Evolutionary conservation across 2,113 vertebrate species (phyloP).

Genomic region (Conger conger): DNA sequence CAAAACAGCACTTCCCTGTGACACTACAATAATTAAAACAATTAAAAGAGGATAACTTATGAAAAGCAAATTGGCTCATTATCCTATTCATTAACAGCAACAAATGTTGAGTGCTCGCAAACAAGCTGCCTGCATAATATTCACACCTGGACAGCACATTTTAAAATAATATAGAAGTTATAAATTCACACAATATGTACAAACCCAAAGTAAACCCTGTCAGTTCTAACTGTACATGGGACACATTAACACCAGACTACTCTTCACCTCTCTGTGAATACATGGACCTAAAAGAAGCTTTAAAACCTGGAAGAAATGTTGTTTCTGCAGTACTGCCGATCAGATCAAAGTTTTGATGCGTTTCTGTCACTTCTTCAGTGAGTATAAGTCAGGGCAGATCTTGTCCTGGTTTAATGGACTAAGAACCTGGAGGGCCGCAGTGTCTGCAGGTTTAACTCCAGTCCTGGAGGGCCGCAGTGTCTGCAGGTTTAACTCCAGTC

Average conservation of each 20-base stretch:
- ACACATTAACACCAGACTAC: not conserved
- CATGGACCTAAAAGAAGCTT: not conserved
- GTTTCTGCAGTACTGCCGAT: not conserved
- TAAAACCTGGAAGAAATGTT: too few species aligned
- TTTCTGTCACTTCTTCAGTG: too few species aligned
- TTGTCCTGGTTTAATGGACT: too few species aligned
- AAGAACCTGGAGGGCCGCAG: too few species aligned
- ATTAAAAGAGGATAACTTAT: not conserved
- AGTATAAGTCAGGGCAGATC: too few species aligned
- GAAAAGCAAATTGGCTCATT: not conserved
- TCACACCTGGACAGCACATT: slow-evolving; percentile 11
- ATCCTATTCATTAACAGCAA: slow-evolving; percentile 11
- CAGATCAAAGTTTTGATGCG: not conserved
- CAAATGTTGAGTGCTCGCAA: slow-evolving; percentile 1
- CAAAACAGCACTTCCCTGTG: not conserved
- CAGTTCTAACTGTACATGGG: not conserved
- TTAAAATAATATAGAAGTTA: slow-evolving; percentile 6
- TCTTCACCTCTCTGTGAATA: not conserved
- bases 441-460: too few species aligned
- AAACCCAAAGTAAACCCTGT: not conserved
- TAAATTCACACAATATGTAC: slow-evolving; percentile 34
- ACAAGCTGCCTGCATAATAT: slow-evolving; percentile 5
- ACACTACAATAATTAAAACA: not conserved
- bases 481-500: too few species aligned
- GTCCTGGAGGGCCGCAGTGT: too few species aligned